Conservation (phyloP, 2,797 vertebrate genomes). For the Anniella stebbinsi region DNA sequence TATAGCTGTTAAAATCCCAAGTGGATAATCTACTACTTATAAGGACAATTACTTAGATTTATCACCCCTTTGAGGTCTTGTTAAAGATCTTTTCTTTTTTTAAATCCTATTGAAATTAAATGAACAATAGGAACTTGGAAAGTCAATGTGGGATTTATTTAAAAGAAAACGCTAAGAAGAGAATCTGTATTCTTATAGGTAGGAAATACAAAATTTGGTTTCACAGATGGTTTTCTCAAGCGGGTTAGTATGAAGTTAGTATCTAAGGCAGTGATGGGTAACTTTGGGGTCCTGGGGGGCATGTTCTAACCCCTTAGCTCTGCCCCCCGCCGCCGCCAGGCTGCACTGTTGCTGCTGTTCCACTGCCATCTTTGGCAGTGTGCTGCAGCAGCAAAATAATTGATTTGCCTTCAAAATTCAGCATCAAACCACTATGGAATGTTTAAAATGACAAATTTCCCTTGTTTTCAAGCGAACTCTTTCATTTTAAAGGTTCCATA, state of each 20-base stretch:
- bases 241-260: conserved; percentile 63
- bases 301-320: too few relatives aligned
- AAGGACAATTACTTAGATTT: conserved; percentile 84
- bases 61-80: conserved; percentile 82
- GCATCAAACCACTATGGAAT: too few relatives aligned
- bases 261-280: conserved; percentile 24
- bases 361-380: too few relatives aligned
- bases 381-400: too few relatives aligned
- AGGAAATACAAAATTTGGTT: conserved; percentile 67
- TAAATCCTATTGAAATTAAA: conserved; percentile 80
- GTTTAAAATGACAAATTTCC: too few relatives aligned
- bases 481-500: too few relatives aligned
- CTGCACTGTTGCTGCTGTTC: too few relatives aligned
- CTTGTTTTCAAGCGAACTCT: too few relatives aligned
- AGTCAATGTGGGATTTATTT: conserved; percentile 73
- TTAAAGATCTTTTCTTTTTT: conserved; percentile 77
- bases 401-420: too few relatives aligned
- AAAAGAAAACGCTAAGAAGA: conserved; percentile 62
- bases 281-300: too few relatives aligned
- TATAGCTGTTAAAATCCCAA: conserved; percentile 74
- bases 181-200: conserved; percentile 61
- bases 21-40: conserved; percentile 81
- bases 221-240: conserved; percentile 56
- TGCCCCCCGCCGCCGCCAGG: too few relatives aligned
- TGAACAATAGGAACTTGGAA: conserved; percentile 80